phyloP scores from a whole-genome alignment of 92 coral and sea anemone species.

The Paramuricea clavata region DNA sequence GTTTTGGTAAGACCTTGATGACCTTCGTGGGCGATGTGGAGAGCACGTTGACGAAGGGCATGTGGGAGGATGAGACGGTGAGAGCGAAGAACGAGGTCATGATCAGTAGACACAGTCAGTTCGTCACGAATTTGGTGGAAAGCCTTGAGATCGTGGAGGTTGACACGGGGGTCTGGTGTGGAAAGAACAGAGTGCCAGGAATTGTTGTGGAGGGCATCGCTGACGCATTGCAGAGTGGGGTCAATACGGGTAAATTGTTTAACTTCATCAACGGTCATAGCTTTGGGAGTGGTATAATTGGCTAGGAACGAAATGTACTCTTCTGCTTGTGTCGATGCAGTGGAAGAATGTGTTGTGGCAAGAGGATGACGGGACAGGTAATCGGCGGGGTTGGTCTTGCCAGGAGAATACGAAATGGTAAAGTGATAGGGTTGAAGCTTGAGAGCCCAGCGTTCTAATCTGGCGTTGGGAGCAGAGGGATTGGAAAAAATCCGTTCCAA shows the following conservation, averaged over 20 bases:
- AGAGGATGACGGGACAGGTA: too few relatives aligned
- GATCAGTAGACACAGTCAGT: background rate
- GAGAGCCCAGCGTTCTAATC: too few relatives aligned
- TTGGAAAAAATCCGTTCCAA: too few relatives aligned
- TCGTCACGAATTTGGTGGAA: background rate
- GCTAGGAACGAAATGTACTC: slow-evolving; percentile 1
- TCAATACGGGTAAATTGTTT: background rate
- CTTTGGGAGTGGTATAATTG: background rate
- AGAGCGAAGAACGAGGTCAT: too few relatives aligned
- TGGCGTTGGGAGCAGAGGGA: too few relatives aligned
- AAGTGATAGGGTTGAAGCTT: too few relatives aligned
- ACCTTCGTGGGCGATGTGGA: too few relatives aligned
- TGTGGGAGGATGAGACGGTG: too few relatives aligned
- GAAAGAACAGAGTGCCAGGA: background rate
- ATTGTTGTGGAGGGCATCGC: background rate
- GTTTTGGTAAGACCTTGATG: too few relatives aligned
- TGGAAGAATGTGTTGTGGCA: background rate
- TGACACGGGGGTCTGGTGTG: background rate
- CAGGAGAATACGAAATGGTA: too few relatives aligned
- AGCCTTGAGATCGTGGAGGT: background rate
- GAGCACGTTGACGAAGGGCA: too few relatives aligned
- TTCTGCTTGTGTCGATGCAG: background rate
- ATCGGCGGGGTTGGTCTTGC: too few relatives aligned
- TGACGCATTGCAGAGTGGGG: background rate
- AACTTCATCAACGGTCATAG: slow-evolving; percentile 6